A percentile compares a stretch with the other conserved stretches of the same genome.
phyloP scores from a whole-genome alignment of 2,113 vertebrate species.

The Genyomyrus donnyi region DNA sequence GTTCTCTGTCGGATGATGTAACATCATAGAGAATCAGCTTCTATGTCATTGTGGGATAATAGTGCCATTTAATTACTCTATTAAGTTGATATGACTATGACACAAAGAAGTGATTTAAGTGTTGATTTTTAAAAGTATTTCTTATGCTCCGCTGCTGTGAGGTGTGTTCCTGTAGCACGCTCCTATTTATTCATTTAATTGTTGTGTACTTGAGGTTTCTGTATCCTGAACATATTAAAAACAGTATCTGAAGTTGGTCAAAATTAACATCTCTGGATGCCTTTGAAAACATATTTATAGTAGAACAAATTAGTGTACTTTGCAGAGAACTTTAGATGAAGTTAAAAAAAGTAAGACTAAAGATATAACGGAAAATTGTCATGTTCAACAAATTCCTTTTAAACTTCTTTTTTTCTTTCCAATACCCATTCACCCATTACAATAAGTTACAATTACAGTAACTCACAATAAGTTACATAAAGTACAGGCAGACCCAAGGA shows the following conservation, averaged over 20 bases:
- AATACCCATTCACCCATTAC: not conserved
- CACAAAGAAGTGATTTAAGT: not conserved
- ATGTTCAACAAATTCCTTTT: not conserved
- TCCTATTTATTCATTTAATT: too few relatives aligned
- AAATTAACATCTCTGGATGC: not conserved
- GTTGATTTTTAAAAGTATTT: not conserved
- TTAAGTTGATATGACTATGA: not conserved
- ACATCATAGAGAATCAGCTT: not conserved
- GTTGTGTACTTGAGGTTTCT: not conserved
- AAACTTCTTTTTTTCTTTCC: not conserved
- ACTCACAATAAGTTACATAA: not conserved
- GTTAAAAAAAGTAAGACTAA: not conserved
- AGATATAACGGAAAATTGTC: not conserved
- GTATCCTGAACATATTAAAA: not conserved
- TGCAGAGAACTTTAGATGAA: not conserved
- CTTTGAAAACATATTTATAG: not conserved
- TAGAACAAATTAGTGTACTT: not conserved
- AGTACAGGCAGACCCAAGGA: not conserved
- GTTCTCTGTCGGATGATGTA: not conserved
- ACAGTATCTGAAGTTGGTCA: not conserved
- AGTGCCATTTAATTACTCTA: not conserved
- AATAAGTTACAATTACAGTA: not conserved
- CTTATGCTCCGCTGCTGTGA: not conserved
- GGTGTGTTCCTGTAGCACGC: not conserved
- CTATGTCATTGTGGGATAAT: not conserved